Evolutionary conservation across 2,888 invertebrate genomes (phyloP).

Genomic region (Vannuccia rotundouncinata): DNA sequence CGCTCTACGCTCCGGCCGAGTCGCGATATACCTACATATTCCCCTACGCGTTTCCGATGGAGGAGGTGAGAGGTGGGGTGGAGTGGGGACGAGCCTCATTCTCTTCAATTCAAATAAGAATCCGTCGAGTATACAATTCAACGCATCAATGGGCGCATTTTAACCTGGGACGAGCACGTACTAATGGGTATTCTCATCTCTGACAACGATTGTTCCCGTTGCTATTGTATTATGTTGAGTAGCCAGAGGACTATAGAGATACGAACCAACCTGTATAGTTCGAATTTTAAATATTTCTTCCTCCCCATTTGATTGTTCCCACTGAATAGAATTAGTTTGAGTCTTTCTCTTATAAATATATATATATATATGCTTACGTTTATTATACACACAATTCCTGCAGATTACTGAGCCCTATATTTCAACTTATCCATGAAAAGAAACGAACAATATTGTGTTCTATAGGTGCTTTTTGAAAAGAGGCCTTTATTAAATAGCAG

Average conservation of each 20-base stretch:
- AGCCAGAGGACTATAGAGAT: not conserved
- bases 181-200: not conserved
- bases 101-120: conserved; percentile 23
- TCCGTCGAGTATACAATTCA: conserved; percentile 7
- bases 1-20: not conserved
- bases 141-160: conserved; percentile 20
- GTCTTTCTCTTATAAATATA: not conserved
- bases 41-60: no score
- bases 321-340: no score
- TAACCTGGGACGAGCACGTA: not conserved
- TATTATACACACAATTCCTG: not conserved
- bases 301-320: no score
- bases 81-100: no score
- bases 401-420: not conserved
- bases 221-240: not conserved
- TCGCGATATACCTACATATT: no score
- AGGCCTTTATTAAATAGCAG: not conserved
- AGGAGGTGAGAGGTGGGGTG: no score
- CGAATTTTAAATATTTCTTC: not conserved
- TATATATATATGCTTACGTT: not conserved
- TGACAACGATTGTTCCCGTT: not conserved
- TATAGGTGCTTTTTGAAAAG: not conserved
- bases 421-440: not conserved
- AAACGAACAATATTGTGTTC: not conserved
- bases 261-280: not conserved